Evolutionary conservation across 2,113 vertebrate genomes (phyloP), one percentile per base, ranked within the genome.

Genomic region (Parus major): DNA sequence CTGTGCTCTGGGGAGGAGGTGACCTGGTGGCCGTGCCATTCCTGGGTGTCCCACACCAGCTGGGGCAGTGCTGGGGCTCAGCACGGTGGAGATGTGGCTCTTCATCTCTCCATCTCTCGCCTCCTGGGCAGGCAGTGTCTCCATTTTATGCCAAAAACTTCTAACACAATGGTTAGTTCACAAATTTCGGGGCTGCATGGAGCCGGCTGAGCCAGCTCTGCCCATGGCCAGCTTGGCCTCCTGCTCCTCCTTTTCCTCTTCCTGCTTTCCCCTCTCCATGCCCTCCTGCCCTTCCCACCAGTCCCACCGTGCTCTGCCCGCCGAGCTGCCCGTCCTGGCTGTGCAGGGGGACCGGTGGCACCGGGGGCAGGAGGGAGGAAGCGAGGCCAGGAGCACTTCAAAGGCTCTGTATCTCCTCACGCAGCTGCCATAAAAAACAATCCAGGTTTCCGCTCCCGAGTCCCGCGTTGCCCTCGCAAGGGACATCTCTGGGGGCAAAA

Each of bases 401-500:
- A 95, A 95, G 97, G 75, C 86, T 90, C 90, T 81, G 79, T 92
- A 86, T 92, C 95, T 95, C 93, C 59, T 96, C 93, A 60, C 10
- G 11, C 76, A 95, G 91, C 95, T 95, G 95, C 92, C 91, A 87
- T 87, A 91, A 95, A 96, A 97, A 97, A 82, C 96, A 95, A 95
- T 85, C 97, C 97, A 96, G 96, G 94, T 90, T 97, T 97, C 96
- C 95, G 89, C 84, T 95, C 75, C 69, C 0, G 4, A 95, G 90
- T 96, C 96, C 96, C 82, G 69, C 19, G 89, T 64, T 97, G 95
- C 96, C 95, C 92, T 82, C 61, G 6, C 82, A 36, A 82, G 93
- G 95, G 96, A 96, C 95, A 95, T 96, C 94, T 95, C 95, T 80
- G 70, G 91, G 96, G 92, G 94, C 91, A 96, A 91, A 92, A 5